A percentile compares a stretch with the other conserved stretches of the same genome.
Conservation (phyloP, 2,113 vertebrate species). For the Hippoglossus stenolepis region DNA sequence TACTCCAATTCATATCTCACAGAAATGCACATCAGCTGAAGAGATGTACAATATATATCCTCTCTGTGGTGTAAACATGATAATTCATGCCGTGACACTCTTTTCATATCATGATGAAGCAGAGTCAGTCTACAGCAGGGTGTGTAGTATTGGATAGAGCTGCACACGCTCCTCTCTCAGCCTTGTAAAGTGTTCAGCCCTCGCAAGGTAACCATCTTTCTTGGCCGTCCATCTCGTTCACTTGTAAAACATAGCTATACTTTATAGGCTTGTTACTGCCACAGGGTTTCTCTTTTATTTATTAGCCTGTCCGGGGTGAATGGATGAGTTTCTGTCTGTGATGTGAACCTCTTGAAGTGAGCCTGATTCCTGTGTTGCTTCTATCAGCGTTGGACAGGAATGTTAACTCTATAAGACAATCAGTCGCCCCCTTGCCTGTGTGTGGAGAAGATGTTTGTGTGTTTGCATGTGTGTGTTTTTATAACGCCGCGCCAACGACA, state of each 20-base stretch:
- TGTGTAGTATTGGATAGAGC: constrained; percentile 33
- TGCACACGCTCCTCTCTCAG: constrained; percentile 54
- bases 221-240: constrained; percentile 73
- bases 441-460: constrained; percentile 39
- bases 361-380: constrained; percentile 75
- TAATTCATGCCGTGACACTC: constrained; percentile 43
- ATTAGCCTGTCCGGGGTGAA: constrained; percentile 76
- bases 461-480: constrained; percentile 11
- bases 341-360: constrained; percentile 76
- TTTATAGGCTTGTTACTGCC: constrained; percentile 82
- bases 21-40: constrained; percentile 12
- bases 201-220: constrained; percentile 67
- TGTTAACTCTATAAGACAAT: constrained; percentile 80
- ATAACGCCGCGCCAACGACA: no score
- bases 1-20: constrained; percentile 12
- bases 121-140: constrained; percentile 59
- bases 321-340: constrained; percentile 75
- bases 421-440: constrained; percentile 51
- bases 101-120: constrained; percentile 62
- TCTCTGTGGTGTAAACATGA: constrained; percentile 50
- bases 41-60: constrained; percentile 2
- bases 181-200: constrained; percentile 69
- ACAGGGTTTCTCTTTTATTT: constrained; percentile 81
- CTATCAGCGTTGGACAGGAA: constrained; percentile 69
- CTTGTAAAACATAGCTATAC: constrained; percentile 81